Evolutionary conservation across 2,113 vertebrate species (phyloP).

Genomic region (Alouatta palliata): DNA sequence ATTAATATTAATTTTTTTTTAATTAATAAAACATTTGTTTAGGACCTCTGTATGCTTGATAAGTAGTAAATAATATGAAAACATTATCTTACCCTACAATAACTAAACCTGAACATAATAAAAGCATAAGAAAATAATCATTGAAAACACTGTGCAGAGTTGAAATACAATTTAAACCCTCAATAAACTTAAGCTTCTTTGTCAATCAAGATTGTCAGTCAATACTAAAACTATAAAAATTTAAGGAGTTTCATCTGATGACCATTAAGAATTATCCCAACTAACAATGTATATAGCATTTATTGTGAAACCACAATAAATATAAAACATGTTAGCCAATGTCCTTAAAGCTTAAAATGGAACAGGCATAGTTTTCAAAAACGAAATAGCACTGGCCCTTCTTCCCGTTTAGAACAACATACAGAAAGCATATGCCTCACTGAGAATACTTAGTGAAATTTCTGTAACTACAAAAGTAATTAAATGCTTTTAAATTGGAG

Average conservation of each 20-base stretch:
- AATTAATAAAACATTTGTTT: neutral
- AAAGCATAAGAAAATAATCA: neutral
- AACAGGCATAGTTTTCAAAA: slow-evolving; percentile 9
- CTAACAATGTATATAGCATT: neutral
- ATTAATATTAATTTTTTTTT: neutral
- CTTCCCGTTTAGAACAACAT: neutral
- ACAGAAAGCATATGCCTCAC: neutral
- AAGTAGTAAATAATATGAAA: neutral
- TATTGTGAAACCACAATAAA: neutral
- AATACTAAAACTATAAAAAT: slow-evolving; percentile 4
- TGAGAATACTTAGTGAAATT: neutral
- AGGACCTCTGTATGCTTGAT: neutral
- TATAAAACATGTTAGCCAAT: neutral
- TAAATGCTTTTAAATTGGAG: neutral
- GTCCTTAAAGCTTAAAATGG: neutral
- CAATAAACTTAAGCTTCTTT: neutral
- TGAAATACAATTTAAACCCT: neutral
- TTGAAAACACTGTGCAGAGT: neutral
- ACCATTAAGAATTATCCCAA: neutral
- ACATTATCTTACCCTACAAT: neutral
- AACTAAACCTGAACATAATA: neutral
- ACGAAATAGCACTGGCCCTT: neutral
- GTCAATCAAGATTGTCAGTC: neutral
- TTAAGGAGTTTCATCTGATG: neutral
- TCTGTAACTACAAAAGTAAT: neutral